Evolutionary conservation across 2,888 invertebrate species (phyloP), one percentile per base, ranked within the genome.

Genomic region (Tubulanus polymorphus): DNA sequence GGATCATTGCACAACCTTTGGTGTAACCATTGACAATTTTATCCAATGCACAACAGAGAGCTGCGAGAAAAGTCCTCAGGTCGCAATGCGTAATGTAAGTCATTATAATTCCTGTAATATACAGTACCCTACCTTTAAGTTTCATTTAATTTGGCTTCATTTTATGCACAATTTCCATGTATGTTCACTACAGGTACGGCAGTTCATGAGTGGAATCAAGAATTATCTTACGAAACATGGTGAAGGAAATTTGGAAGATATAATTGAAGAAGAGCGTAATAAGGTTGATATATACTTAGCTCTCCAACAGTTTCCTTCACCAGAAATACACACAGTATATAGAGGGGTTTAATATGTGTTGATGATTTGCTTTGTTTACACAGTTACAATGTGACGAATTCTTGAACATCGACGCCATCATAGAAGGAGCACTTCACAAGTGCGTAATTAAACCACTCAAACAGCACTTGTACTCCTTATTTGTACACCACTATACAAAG

Each of bases 191-290:
- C 59, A 80, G 79, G 75, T 94, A 83, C 85, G 95, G 1, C 94
- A 95, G 79, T 97, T 96, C 76, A 94, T 96, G 91, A 94, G 91
- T 18, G 96, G 95, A 54, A 95, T 97, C 88, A 96, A 96, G 80
- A 97, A 97, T 80, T 97, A 95, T 79, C 83, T 96, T 58, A 91
- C 95, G 30, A 94, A 94, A 72, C 93, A 94, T 70, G 95, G 95
- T 20, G 95, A 96, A 76, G 87, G 90, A 60, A 91, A 91, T 67
- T 90, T 96, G 75, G 91, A 92, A 74, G 88, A 88, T 67, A 88
- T 94, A 76, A 91, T 96, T 47, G 91, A 93, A 78, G 85, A 87
- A 69, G 91, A 92, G 76, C 83, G 91, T 62, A 84, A 85, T 54
- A 89, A 90, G 83, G 88, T 88, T 80, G 71, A 69, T 59, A 20